Conservation (phyloP, 2,113 vertebrate species). For the Tragelaphus scriptus region DNA sequence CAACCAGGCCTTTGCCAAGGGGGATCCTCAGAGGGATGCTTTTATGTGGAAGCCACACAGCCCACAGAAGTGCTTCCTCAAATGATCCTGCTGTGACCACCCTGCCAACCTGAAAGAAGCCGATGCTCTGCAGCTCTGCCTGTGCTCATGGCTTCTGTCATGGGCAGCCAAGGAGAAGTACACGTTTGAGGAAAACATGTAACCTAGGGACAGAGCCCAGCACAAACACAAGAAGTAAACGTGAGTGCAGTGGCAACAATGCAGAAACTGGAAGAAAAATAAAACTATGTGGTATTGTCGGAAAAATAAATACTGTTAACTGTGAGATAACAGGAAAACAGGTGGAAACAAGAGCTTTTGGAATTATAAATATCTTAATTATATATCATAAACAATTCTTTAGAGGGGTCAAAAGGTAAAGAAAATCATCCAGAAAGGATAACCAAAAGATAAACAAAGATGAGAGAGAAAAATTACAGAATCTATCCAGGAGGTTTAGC, state of each 20-base stretch:
- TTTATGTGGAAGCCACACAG: neutral
- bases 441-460: neutral
- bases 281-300: neutral
- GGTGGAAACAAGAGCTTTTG: neutral
- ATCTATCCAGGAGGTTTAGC: neutral
- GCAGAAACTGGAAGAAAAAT: neutral
- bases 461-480: neutral
- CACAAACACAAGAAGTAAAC: neutral
- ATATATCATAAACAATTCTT: neutral
- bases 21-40: neutral
- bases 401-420: neutral
- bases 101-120: neutral
- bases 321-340: neutral
- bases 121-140: rapidly evolving
- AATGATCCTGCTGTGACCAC: neutral
- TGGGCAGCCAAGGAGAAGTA: neutral
- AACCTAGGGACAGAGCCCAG: neutral
- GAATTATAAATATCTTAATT: neutral
- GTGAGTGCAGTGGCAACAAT: neutral
- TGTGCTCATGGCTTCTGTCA: neutral
- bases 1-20: neutral
- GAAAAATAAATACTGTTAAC: neutral
- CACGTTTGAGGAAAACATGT: neutral
- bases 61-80: neutral
- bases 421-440: neutral